Conservation (phyloP, 2,888 invertebrate genomes). For the Mylabris sibirica region DNA sequence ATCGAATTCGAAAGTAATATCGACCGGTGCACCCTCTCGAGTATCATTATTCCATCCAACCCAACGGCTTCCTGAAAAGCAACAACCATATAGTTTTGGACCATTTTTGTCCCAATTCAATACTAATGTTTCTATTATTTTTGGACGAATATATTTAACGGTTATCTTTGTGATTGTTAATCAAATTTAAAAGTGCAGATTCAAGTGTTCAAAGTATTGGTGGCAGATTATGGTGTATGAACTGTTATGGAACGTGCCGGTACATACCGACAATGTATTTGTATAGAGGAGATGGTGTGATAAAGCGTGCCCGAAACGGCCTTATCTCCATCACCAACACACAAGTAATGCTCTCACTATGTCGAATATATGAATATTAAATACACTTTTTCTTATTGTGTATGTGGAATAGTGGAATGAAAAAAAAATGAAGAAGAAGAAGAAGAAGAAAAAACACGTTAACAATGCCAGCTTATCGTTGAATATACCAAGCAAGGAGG, state of each 20-base stretch:
- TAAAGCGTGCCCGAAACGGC: slow-evolving; percentile 44
- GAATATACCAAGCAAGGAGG: not conserved
- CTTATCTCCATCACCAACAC: slow-evolving; percentile 44
- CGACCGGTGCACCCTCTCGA: slow-evolving; percentile 67
- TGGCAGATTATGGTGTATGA: not conserved
- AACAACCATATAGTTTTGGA: slow-evolving; percentile 29
- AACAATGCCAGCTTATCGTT: not conserved
- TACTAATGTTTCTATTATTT: not conserved
- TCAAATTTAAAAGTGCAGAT: slow-evolving; percentile 12
- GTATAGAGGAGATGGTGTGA: slow-evolving; percentile 47
- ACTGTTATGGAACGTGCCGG: slow-evolving; percentile 31
- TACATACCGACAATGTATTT: slow-evolving; percentile 47
- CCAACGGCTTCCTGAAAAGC: slow-evolving; percentile 73
- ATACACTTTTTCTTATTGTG: slow-evolving; percentile 25
- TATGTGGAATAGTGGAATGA: not conserved
- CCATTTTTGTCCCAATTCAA: slow-evolving; percentile 17
- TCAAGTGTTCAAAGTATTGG: not conserved
- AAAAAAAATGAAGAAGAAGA: not conserved
- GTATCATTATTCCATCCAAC: slow-evolving; percentile 85
- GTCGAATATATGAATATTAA: slow-evolving; percentile 50
- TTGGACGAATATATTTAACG: not conserved
- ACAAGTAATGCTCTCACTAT: slow-evolving; percentile 41
- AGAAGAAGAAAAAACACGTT: not conserved
- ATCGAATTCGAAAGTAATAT: slow-evolving; percentile 84
- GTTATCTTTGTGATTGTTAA: not conserved